Conservation (phyloP, 2,888 invertebrate species). For the Drosophila multiciliata region DNA sequence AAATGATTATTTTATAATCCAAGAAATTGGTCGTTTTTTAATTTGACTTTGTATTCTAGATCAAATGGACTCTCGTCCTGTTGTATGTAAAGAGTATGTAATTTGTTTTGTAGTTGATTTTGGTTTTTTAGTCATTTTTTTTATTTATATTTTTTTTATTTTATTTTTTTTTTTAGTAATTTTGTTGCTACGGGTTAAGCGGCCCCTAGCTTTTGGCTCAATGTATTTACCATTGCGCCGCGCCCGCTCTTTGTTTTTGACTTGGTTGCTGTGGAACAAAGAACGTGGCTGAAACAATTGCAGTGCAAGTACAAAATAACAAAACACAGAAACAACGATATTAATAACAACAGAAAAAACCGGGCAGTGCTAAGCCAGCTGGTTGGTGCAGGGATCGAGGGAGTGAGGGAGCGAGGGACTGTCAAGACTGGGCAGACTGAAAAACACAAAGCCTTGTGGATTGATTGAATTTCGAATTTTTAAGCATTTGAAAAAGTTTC, state of each 20-base stretch:
- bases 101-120: neutral
- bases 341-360: constrained; percentile 49
- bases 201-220: constrained; percentile 69
- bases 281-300: constrained; percentile 69
- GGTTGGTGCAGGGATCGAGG: neutral
- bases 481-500: constrained; percentile 74
- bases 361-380: neutral
- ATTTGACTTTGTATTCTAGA: neutral
- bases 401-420: neutral
- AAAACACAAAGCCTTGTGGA: constrained; percentile 66
- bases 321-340: constrained; percentile 39
- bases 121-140: constrained; percentile 5
- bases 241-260: constrained; percentile 53
- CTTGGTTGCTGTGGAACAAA: constrained; percentile 60
- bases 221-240: constrained; percentile 66
- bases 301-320: constrained; percentile 48
- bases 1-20: neutral
- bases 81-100: neutral
- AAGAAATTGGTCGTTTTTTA: neutral
- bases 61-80: neutral
- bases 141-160: constrained; percentile 1
- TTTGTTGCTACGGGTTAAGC: constrained; percentile 59
- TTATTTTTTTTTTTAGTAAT: constrained; percentile 45
- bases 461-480: constrained; percentile 78
- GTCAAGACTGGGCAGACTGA: constrained; percentile 24